A percentile compares a stretch with the other conserved stretches of the same genome.
These are phyloP conservation scores for Alosa sapidissima DNA, from an alignment of 2,797 vertebrate species.

Conservation along the genomic window DNA sequence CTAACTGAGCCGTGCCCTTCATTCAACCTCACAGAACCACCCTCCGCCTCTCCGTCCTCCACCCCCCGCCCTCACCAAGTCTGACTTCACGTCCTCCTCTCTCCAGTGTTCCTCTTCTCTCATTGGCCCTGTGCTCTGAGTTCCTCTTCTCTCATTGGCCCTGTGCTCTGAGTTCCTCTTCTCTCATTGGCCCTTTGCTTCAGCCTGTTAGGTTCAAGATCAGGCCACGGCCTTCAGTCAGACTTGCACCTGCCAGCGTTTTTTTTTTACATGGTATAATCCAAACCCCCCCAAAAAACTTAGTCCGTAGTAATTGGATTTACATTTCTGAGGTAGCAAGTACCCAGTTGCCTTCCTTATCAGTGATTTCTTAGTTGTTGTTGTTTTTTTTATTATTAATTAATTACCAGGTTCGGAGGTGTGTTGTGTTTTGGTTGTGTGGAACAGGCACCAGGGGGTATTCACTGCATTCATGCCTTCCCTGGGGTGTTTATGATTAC, in stretches of 20 bases:
- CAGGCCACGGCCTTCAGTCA: constrained; percentile 49
- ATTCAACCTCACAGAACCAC: background rate
- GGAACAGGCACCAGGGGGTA: constrained; percentile 33
- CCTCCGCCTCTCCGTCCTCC: background rate
- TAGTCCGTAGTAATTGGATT: background rate
- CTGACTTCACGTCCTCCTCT: background rate
- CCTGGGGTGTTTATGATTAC: background rate
- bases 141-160: too few relatives aligned
- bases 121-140: constrained; percentile 25
- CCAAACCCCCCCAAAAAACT: constrained; percentile 29
- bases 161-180: too few relatives aligned
- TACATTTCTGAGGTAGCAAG: constrained; percentile 33
- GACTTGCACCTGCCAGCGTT: background rate
- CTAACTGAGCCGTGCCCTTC: background rate
- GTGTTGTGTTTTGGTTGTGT: constrained; percentile 10
- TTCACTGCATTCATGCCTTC: background rate
- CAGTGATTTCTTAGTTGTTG: constrained; percentile 66
- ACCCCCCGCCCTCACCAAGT: background rate
- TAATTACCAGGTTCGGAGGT: constrained; percentile 65
- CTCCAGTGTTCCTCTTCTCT: background rate
- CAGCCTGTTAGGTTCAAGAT: constrained; percentile 52
- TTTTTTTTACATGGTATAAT: constrained; percentile 29
- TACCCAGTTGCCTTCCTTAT: constrained; percentile 56
- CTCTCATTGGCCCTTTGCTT: background rate
- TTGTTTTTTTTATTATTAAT: constrained; percentile 52